These are phyloP conservation scores for Macropis europaea DNA, from an alignment of 2,888 invertebrate genomes.

Conservation along the genomic window DNA sequence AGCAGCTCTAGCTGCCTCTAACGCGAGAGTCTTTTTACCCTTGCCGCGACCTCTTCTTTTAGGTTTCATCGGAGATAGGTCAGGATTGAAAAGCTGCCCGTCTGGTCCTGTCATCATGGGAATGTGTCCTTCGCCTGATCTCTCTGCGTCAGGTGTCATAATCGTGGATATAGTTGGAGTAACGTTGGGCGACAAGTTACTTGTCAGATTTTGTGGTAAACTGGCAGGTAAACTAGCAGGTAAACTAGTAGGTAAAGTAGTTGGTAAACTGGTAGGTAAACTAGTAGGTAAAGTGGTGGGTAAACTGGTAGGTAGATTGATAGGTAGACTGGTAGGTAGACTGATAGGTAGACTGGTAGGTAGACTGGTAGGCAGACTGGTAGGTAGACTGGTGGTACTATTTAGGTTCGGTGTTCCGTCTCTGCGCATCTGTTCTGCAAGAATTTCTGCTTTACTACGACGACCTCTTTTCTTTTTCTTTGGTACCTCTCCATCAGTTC, in stretches of 20 bases:
- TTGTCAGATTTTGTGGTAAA: conserved; percentile 35
- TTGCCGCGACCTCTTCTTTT: conserved; percentile 78
- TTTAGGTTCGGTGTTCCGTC: conserved; percentile 69
- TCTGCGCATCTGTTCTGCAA: conserved; percentile 78
- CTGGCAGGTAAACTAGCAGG: conserved; percentile 14
- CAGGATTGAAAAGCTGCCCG: conserved; percentile 71
- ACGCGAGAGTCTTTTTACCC: conserved; percentile 78
- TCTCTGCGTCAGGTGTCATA: conserved; percentile 58
- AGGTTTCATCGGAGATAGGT: conserved; percentile 74
- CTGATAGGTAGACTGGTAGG: conserved; percentile 19
- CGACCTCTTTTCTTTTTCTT: conserved; percentile 78
- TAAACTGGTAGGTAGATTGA: neutral
- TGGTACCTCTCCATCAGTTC: conserved; percentile 74
- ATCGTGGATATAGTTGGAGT: conserved; percentile 57
- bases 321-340: conserved; percentile 1
- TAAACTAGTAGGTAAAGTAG: neutral
- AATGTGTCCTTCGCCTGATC: conserved; percentile 58
- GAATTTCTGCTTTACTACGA: conserved; percentile 77
- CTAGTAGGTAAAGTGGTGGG: neutral
- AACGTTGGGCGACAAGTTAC: conserved; percentile 50
- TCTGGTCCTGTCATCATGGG: conserved; percentile 70
- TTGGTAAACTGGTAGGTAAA: neutral
- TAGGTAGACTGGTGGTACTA: conserved; percentile 30
- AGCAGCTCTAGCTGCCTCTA: conserved; percentile 80
- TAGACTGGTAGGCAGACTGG: neutral